Percentiles rank a stretch among this genome's conserved stretches.
Evolutionary conservation across 92 coral and sea anemone species (phyloP).

Genomic region (Blastomussa wellsi): DNA sequence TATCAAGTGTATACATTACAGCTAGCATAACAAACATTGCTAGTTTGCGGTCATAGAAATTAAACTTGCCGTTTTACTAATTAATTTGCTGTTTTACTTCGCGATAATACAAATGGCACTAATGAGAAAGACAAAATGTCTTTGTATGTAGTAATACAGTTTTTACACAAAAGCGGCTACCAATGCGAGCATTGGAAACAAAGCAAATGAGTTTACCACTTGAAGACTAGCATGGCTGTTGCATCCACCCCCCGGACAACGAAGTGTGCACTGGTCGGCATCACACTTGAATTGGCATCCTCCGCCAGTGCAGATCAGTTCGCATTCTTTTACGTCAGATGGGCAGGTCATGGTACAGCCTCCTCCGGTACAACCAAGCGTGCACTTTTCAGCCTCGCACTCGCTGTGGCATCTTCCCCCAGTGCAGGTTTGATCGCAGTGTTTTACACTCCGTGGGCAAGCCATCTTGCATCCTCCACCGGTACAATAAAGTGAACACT

Average conservation of each 20-base stretch:
- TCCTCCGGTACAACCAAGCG: slow-evolving; percentile 38
- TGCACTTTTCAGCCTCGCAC: slow-evolving; percentile 28
- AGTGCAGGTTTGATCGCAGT: slow-evolving; percentile 38
- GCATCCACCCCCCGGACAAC: slow-evolving; percentile 9
- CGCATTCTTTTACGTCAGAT: slow-evolving; percentile 5
- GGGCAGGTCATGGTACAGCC: slow-evolving; percentile 38
- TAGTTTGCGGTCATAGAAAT: no score
- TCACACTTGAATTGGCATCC: slow-evolving; percentile 36
- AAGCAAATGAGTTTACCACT: no score
- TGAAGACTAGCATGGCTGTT: no score
- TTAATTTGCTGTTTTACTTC: no score
- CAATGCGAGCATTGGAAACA: no score
- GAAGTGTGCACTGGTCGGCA: slow-evolving; percentile 24
- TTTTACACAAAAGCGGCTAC: no score
- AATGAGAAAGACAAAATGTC: no score
- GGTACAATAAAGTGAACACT: slow-evolving; percentile 30
- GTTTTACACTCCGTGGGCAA: slow-evolving; percentile 8
- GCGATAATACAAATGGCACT: no score
- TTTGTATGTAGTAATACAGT: no score
- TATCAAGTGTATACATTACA: no score
- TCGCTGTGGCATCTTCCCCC: slow-evolving; percentile 41
- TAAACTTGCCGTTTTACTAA: no score
- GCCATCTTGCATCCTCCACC: slow-evolving; percentile 45
- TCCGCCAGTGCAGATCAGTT: slow-evolving; percentile 5
- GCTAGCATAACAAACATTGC: no score